These are phyloP conservation scores for Steinernema hermaphroditum DNA, from an alignment of 2,888 invertebrate genomes.

Conservation along the genomic window DNA sequence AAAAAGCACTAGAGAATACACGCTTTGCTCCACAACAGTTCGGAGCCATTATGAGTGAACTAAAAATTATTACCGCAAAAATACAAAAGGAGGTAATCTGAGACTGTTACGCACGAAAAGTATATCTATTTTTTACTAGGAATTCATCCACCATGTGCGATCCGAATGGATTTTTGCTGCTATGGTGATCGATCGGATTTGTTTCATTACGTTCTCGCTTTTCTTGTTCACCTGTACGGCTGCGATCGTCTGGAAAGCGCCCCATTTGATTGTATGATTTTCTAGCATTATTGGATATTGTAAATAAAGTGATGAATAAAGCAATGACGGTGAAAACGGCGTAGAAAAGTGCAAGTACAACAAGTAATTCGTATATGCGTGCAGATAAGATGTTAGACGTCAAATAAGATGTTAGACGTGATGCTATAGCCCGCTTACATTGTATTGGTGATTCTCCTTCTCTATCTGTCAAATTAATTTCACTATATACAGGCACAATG, in stretches of 20 bases:
- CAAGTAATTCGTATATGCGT: too few species aligned
- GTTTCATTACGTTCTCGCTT: constrained; percentile 60
- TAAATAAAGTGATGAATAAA: too few species aligned
- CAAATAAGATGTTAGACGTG: too few species aligned
- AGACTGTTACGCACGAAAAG: background rate
- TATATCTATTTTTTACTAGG: constrained; percentile 43
- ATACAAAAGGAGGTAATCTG: constrained; percentile 58
- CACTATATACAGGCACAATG: too few species aligned
- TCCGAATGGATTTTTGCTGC: constrained; percentile 65
- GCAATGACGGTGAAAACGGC: too few species aligned
- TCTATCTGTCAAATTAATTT: too few species aligned
- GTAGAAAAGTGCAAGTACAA: too few species aligned
- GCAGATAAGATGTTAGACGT: too few species aligned
- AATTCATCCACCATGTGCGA: constrained; percentile 59
- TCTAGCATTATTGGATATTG: too few species aligned
- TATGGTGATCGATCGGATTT: constrained; percentile 61
- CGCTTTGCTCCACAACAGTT: constrained; percentile 48
- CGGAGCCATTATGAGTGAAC: constrained; percentile 46
- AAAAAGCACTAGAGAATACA: too few species aligned
- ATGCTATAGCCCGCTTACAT: too few species aligned
- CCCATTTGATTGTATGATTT: constrained; percentile 56
- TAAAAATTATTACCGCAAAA: constrained; percentile 54
- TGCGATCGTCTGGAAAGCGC: constrained; percentile 59
- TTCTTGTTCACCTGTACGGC: constrained; percentile 60
- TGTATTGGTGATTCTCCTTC: too few species aligned